Base-by-base conservation (phyloP, 2,797 vertebrate genomes). In the Gadopsis bispinosus region DNA sequence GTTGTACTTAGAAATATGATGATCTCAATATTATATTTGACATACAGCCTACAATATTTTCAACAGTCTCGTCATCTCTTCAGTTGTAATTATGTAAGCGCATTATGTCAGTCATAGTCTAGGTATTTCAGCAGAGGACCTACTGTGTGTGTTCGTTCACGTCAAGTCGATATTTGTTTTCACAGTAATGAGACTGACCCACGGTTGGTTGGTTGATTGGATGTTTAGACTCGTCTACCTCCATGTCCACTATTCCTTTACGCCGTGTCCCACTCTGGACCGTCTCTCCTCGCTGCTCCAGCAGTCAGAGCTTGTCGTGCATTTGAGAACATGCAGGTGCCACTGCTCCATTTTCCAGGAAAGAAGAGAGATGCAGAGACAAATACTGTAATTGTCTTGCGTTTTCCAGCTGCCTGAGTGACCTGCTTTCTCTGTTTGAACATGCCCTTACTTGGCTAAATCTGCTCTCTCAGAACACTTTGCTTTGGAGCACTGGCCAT, bases 401-500 rank as follows among this genome's bases (percentile, higher is more conserved):
- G n/a, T 65, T 65, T 54, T 63, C 43, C 50, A 62, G 10, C 47
- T 68, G 55, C 22, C 39, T 59, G 22, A 61, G 19, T 68, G 19
- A 72, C 56, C 63, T 58, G 37, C 20, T 35, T 22, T 12, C 1
- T 50, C 3, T 3, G 2, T 22, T 39, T 41, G 65, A 80, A 76
- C 87, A 91, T 92, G 90, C 39, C 91, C 91, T 91, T 90, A 89
- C 89, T 93, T 92, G 90, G 89, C 65, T 60, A 72, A 62, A 69
- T 54, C 66, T 47, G 19, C 26, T 26, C 5, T 68, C 77, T 74
- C 59, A 8, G 5, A 58, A 4, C 10, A 20, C 35, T 62, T 19
- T 4, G 9, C 29, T 47, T 12, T 47, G 43, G 39, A 59, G 60
- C 1, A 0, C 8, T 6, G n/a, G 19, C 60, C 51, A 3, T n/a